Base-by-base conservation (phyloP, 2,113 vertebrate species). In the Sebastes fasciatus region DNA sequence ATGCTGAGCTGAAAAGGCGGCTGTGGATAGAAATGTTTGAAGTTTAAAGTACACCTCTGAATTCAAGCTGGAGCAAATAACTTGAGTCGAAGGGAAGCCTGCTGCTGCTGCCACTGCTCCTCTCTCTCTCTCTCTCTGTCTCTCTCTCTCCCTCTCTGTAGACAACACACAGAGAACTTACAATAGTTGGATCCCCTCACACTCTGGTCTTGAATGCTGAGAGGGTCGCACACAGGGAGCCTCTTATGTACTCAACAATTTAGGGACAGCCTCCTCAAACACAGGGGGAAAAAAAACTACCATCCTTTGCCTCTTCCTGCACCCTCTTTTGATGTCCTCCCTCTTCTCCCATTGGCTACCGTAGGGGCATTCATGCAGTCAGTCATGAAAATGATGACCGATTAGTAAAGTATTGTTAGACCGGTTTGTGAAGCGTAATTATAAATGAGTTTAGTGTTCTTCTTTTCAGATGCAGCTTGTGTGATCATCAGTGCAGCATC, bases 201-300 rank as follows among this genome's bases (percentile, higher is more conserved):
- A 74, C 91, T 89, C 89, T 92, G 90, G 92, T 92, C 92, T 77
- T 94, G 91, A 93, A 93, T 95, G 92, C 93, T 94, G 93, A 94
- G 88, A 93, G 94, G 91, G 88, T 91, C 83, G 85, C 88, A 92
- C 92, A 95, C 94, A 95, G 92, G 92, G 91, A 94, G 93, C 85
- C 94, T 92, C 91, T 95, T 94, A 94, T 95, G 93, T 94, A 93
- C 88, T 89, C 91, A 87, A 93, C 91, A 91, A 87, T 87, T 92
- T 86, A 89, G 80, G 93, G 86, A 93, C 95, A 90, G 93, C 94
- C 95, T 93, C 91, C 89, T 91, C 70, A 85, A 88, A 90, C 4
- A 21, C 79, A 80, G 76, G 52, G 10, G 23, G 6, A 49, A 73
- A 82, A 77, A 83, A 85, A 85, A 80, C 73, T 62, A 49, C 67